Conservation (phyloP, 2,888 invertebrate genomes). For the Aproaerema taeniolella region DNA sequence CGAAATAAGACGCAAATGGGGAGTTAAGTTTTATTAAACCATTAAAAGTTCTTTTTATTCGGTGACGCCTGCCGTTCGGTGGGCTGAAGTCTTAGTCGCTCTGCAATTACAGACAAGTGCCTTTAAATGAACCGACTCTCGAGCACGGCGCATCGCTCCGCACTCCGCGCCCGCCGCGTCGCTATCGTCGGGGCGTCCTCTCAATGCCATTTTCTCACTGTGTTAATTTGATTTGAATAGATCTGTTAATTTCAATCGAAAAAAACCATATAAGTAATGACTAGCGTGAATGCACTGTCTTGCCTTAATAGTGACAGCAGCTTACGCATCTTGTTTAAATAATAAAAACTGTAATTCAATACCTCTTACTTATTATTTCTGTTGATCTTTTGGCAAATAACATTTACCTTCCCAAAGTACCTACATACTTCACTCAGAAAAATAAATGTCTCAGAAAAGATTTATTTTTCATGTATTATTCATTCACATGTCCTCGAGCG, state of each 20-base stretch:
- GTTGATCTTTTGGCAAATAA: slow-evolving; percentile 41
- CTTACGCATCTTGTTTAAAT: no score
- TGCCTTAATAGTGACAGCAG: no score
- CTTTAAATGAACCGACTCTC: slow-evolving; percentile 75
- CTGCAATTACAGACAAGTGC: slow-evolving; percentile 76
- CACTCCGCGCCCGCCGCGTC: slow-evolving; percentile 53
- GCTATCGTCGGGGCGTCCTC: slow-evolving; percentile 6
- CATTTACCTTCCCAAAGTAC: slow-evolving; percentile 56
- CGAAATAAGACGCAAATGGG: not conserved
- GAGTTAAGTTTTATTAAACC: slow-evolving; percentile 31
- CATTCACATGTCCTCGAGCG: slow-evolving; percentile 63
- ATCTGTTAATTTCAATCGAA: slow-evolving; percentile 33
- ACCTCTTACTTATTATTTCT: slow-evolving; percentile 29
- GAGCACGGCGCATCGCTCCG: slow-evolving; percentile 72
- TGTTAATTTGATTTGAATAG: slow-evolving; percentile 59
- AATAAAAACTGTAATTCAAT: no score
- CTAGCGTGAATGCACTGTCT: no score
- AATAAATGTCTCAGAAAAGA: slow-evolving; percentile 35
- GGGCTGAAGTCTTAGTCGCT: slow-evolving; percentile 67
- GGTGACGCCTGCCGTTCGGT: slow-evolving; percentile 55
- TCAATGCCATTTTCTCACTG: slow-evolving; percentile 44
- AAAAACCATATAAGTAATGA: no score
- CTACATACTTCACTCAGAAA: slow-evolving; percentile 46
- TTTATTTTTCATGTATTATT: slow-evolving; percentile 73
- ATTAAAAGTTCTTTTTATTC: slow-evolving; percentile 71